phyloP scores from a whole-genome alignment of 2,113 vertebrate species.

The Ibidorhyncha struthersii region DNA sequence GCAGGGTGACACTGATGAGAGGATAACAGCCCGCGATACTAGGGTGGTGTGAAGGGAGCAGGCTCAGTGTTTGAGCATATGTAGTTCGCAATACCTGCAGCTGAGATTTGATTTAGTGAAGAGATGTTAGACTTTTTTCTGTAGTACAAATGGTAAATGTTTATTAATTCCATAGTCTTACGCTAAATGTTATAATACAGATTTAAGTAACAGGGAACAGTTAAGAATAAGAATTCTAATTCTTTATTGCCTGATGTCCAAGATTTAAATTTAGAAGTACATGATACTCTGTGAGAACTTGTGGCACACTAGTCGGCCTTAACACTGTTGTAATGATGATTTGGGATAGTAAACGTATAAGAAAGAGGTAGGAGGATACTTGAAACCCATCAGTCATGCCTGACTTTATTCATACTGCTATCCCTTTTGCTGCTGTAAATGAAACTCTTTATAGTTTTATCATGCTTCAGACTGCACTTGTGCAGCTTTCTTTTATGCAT shows the following conservation, averaged over 20 bases:
- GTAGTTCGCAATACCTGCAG: not conserved
- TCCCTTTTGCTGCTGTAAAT: conserved; percentile 46
- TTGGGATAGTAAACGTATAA: not conserved
- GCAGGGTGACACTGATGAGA: not conserved
- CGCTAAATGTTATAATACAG: not conserved
- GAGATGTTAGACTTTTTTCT: not conserved
- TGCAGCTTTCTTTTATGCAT: conserved; percentile 9
- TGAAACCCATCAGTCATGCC: not conserved
- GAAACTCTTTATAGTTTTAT: conserved; percentile 54
- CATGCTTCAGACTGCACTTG: conserved; percentile 53
- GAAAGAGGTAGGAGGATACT: not conserved
- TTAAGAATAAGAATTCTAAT: not conserved
- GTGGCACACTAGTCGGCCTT: not conserved
- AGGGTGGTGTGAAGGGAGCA: not conserved
- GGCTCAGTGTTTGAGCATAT: not conserved
- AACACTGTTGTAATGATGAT: not conserved
- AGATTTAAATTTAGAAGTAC: not conserved
- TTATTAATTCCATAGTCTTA: not conserved
- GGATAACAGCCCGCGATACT: not conserved
- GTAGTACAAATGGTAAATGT: not conserved
- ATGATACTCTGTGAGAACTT: not conserved
- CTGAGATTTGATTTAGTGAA: not conserved
- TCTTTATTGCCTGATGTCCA: not conserved
- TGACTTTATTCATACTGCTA: conserved; percentile 29
- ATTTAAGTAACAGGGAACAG: not conserved